Evolutionary conservation across 2,888 invertebrate genomes (phyloP).

Genomic region (Cyaniris semiargus): DNA sequence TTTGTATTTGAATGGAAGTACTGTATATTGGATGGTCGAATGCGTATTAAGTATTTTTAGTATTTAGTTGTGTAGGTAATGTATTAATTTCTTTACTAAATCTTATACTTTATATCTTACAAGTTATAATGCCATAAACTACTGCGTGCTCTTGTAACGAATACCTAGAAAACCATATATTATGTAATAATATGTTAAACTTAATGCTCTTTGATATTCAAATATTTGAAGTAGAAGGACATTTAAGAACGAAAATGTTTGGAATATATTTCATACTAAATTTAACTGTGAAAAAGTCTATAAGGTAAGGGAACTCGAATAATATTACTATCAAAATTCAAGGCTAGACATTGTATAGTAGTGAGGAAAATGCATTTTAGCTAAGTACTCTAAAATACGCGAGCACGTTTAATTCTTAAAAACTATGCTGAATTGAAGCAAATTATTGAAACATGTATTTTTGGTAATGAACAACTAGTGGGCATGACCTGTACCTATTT

Average conservation of each 20-base stretch:
- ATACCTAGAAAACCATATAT: too few species aligned
- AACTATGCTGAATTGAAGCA: neutral
- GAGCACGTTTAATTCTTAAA: neutral
- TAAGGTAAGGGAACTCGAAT: neutral
- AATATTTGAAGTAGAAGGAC: slow-evolving; percentile 2
- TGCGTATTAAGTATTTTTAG: neutral
- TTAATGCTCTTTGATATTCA: slow-evolving; percentile 26
- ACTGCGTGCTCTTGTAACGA: neutral
- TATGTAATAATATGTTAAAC: neutral
- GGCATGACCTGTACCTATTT: too few species aligned
- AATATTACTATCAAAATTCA: too few species aligned
- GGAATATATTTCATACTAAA: neutral
- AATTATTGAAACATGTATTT: neutral
- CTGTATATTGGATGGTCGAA: neutral
- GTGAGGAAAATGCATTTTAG: neutral
- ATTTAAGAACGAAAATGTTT: neutral
- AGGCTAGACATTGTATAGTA: neutral
- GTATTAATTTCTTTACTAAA: neutral
- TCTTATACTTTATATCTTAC: neutral
- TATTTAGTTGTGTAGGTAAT: slow-evolving; percentile 1
- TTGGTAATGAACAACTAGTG: neutral
- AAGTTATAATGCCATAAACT: neutral
- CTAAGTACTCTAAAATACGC: neutral
- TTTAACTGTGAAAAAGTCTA: neutral
- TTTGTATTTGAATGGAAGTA: neutral